Evolutionary conservation across 2,797 vertebrate species (phyloP).

Genomic region (Phrynocephalus vlangalii): DNA sequence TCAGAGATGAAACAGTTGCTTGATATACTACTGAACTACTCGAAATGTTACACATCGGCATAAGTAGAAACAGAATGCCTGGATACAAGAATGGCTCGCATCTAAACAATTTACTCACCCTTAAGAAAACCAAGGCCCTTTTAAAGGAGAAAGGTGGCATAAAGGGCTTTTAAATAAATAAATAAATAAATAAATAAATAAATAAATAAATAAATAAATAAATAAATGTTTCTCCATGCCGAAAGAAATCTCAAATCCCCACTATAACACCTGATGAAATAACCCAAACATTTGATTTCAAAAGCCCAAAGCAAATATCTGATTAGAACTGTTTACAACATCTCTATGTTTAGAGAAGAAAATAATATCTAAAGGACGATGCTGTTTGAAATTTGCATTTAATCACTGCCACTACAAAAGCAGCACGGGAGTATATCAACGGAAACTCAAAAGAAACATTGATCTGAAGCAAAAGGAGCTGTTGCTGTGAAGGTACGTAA

Average conservation of each 20-base stretch:
- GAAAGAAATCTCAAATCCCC: background rate
- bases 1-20: constrained; percentile 41
- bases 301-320: background rate
- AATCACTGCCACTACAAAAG: background rate
- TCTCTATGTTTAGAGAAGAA: background rate
- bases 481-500: too few species aligned
- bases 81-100: background rate
- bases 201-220: too few species aligned
- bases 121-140: background rate
- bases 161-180: too few species aligned
- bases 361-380: background rate
- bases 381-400: background rate
- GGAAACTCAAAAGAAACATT: background rate
- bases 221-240: background rate
- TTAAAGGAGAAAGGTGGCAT: too few species aligned
- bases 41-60: background rate
- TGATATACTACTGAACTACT: background rate
- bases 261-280: background rate
- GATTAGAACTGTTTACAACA: background rate
- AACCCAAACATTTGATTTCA: background rate
- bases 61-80: background rate
- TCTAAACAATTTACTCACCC: background rate
- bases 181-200: too few species aligned
- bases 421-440: background rate
- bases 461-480: too few species aligned